These are phyloP conservation scores for Ptychochromis oligacanthus DNA, from an alignment of 2,113 vertebrate species.

Conservation along the genomic window DNA sequence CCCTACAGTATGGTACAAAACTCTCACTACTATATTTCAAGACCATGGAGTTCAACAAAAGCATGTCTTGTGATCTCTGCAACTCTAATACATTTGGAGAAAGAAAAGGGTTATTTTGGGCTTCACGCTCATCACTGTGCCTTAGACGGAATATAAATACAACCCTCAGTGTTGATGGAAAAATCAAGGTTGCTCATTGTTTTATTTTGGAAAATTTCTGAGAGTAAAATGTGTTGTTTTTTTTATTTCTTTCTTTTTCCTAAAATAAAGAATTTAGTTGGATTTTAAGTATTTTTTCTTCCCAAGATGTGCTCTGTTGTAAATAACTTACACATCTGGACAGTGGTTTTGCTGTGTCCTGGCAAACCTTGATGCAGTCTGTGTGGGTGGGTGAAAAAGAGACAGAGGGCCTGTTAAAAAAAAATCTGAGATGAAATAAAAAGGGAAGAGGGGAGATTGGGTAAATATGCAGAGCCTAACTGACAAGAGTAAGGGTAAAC, in stretches of 20 bases:
- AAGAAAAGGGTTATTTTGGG: background rate
- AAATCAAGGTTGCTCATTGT: slow-evolving; percentile 7
- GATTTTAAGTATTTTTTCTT: slow-evolving; percentile 39
- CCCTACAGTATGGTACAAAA: background rate
- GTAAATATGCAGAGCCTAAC: slow-evolving; percentile 58
- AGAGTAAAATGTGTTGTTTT: slow-evolving; percentile 32
- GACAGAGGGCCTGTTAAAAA: background rate
- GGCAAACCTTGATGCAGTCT: slow-evolving; percentile 36
- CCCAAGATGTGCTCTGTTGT: slow-evolving; percentile 44
- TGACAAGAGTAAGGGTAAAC: slow-evolving; percentile 52
- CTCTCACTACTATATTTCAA: background rate
- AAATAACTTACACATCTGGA: slow-evolving; percentile 64
- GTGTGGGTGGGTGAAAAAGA: slow-evolving; percentile 28
- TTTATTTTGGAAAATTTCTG: slow-evolving; percentile 60
- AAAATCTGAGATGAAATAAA: slow-evolving; percentile 22
- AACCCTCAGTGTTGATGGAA: slow-evolving; percentile 33
- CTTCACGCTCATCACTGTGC: background rate
- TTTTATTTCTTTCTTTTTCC: slow-evolving; percentile 11
- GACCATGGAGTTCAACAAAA: background rate
- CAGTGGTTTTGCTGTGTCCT: slow-evolving; percentile 47
- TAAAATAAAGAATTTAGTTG: slow-evolving; percentile 43
- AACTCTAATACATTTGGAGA: background rate
- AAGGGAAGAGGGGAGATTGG: slow-evolving; percentile 26
- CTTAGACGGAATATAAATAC: slow-evolving; percentile 1
- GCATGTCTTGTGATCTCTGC: background rate